Conservation (phyloP, 1,140 invertebrate species). For the Brevipalpus yothersi region DNA sequence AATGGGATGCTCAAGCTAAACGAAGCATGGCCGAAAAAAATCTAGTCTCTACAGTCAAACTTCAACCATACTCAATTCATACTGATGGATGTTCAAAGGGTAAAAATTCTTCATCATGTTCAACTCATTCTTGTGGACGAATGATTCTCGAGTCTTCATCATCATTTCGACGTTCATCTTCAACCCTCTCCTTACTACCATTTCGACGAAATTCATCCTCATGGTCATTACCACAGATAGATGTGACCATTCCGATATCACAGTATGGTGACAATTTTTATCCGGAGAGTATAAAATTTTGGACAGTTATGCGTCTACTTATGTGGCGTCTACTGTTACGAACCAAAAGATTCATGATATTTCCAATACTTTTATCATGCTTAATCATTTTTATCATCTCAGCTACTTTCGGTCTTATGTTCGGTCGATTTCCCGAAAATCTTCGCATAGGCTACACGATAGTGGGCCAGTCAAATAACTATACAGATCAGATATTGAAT, state of each 20-base stretch:
- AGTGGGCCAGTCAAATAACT: neutral
- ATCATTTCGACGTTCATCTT: neutral
- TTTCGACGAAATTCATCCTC: neutral
- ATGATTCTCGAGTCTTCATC: neutral
- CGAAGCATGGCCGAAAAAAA: neutral
- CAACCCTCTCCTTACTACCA: neutral
- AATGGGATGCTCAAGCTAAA: neutral
- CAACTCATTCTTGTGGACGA: neutral
- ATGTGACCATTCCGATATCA: neutral
- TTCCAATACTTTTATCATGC: neutral
- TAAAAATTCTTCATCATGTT: neutral
- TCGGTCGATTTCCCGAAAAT: neutral
- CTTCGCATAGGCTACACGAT: neutral
- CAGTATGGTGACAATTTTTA: neutral
- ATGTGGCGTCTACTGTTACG: neutral
- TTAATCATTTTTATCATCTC: neutral
- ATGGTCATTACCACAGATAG: neutral
- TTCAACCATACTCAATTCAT: neutral
- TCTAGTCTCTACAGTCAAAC: neutral
- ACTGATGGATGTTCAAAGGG: neutral
- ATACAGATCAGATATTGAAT: neutral
- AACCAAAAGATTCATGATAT: neutral
- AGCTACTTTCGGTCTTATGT: neutral
- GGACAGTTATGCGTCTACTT: neutral
- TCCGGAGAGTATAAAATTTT: neutral